Percentiles rank a stretch among this genome's conserved stretches.
These are phyloP conservation scores for Natator depressus DNA, from an alignment of 2,113 vertebrate genomes.

Conservation along the genomic window DNA sequence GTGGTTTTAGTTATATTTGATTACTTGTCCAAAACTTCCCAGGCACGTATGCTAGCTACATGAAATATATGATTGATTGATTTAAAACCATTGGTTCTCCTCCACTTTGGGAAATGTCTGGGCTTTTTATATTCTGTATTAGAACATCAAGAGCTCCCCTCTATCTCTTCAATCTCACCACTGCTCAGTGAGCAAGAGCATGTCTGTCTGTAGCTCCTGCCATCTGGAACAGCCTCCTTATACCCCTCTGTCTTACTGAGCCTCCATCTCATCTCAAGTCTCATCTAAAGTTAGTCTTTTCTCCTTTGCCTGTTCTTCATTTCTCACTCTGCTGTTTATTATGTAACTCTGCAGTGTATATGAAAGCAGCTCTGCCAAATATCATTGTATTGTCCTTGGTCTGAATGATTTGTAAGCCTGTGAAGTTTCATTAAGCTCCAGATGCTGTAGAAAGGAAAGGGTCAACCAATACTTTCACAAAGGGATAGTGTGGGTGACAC, in stretches of 20 bases:
- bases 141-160: background rate
- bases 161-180: background rate
- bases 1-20: background rate
- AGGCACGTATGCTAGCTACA: background rate
- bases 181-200: background rate
- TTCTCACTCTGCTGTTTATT: background rate
- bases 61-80: background rate
- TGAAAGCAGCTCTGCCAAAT: background rate
- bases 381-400: background rate
- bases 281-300: background rate
- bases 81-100: background rate
- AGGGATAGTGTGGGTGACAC: background rate
- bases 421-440: background rate
- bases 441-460: background rate
- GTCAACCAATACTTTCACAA: background rate
- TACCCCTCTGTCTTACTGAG: background rate
- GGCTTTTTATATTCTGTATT: background rate
- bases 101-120: background rate
- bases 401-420: background rate
- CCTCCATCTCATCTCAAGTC: background rate
- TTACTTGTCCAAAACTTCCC: background rate
- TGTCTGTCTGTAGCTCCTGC: background rate
- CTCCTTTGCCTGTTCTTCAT: background rate
- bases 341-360: background rate
- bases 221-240: background rate